Conservation (phyloP, 1,140 invertebrate species). For the Drosophila setifemur region DNA sequence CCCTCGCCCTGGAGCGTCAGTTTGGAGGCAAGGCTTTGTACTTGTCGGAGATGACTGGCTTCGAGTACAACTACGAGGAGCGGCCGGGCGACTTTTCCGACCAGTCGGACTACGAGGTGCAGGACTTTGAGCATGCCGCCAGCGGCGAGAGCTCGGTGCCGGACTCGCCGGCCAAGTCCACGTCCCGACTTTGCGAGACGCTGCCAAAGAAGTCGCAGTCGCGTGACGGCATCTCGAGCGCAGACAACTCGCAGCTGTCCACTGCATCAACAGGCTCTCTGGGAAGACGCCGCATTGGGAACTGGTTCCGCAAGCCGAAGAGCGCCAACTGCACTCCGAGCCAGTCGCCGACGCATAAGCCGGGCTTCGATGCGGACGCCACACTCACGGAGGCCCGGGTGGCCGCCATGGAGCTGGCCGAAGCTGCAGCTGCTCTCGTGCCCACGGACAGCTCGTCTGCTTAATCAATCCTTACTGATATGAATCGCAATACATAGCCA, state of each 20-base stretch:
- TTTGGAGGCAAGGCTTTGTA: constrained; percentile 77
- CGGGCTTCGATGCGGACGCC: constrained; percentile 60
- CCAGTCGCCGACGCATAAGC: constrained; percentile 81
- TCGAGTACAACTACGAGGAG: constrained; percentile 75
- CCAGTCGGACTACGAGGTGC: constrained; percentile 73
- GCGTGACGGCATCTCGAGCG: constrained; percentile 53
- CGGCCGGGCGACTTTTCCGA: constrained; percentile 65
- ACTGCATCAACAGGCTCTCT: constrained; percentile 68
- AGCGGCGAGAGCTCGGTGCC: constrained; percentile 74
- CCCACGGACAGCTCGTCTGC: constrained; percentile 30
- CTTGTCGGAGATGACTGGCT: constrained; percentile 76
- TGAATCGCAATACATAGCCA: constrained; percentile 16
- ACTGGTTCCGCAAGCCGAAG: constrained; percentile 82
- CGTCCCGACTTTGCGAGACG: constrained; percentile 65
- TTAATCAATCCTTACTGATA: not conserved
- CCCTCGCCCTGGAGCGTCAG: constrained; percentile 77
- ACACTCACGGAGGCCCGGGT: constrained; percentile 66
- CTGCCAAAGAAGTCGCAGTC: constrained; percentile 76
- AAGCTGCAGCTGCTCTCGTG: constrained; percentile 32
- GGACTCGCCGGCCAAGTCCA: constrained; percentile 72
- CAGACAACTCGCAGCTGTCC: constrained; percentile 40
- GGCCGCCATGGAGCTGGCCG: constrained; percentile 61
- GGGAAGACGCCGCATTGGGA: constrained; percentile 72
- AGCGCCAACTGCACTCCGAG: constrained; percentile 79
- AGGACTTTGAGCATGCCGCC: constrained; percentile 48